Evolutionary conservation across 2,888 invertebrate genomes (phyloP).

Genomic region (Lepas anatifera): DNA sequence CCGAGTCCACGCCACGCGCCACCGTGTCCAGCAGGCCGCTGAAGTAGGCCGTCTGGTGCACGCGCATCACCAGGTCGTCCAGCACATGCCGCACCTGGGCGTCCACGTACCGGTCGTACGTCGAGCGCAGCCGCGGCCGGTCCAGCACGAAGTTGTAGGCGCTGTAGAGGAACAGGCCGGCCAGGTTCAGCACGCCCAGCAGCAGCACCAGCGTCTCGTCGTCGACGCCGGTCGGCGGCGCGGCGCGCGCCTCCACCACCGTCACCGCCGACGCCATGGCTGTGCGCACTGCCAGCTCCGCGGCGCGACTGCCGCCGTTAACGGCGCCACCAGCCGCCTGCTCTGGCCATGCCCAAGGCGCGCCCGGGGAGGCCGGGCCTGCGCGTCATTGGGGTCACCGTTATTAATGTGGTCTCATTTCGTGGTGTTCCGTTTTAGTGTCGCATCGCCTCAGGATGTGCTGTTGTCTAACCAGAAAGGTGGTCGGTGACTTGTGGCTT

Average conservation of each 20-base stretch:
- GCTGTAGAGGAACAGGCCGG: slow-evolving; percentile 6
- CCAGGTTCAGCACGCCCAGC: slow-evolving; percentile 11
- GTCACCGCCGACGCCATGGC: background rate
- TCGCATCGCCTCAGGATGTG: no score
- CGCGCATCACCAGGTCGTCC: slow-evolving; percentile 24
- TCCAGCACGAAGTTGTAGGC: background rate
- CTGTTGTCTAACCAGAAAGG: no score
- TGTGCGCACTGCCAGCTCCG: background rate
- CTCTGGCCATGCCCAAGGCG: no score
- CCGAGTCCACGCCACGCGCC: background rate
- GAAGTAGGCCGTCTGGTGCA: slow-evolving; percentile 15
- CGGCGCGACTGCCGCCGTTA: background rate
- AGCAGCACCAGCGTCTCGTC: slow-evolving; percentile 3
- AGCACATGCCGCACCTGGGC: slow-evolving; percentile 24
- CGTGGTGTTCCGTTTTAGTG: no score
- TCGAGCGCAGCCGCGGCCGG: background rate
- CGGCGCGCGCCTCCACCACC: background rate
- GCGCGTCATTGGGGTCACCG: no score
- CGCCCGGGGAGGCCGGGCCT: no score
- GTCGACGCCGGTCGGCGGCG: background rate
- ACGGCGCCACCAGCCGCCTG: background rate
- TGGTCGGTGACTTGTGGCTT: no score
- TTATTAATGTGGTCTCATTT: no score
- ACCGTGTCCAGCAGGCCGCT: background rate
- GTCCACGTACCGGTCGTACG: slow-evolving; percentile 15